Evolutionary conservation across 2,797 vertebrate species (phyloP), one percentile per base, ranked within the genome.

Genomic region (Pyrrhura leucotis): DNA sequence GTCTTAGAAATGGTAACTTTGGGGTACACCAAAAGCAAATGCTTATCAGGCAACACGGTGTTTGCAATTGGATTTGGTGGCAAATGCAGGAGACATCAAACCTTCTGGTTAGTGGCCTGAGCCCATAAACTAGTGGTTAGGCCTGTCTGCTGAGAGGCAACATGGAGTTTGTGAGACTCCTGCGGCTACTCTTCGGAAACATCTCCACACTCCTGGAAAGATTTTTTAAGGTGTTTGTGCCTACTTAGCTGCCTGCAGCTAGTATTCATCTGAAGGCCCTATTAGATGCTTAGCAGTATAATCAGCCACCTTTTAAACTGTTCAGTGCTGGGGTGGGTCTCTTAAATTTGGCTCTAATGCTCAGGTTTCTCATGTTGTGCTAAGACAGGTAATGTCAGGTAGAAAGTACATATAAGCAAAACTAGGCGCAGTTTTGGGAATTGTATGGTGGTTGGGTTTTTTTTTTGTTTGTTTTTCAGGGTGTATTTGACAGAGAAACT

Each of bases 401-500:
- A 56, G 68, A 58, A 94, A 66, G 11, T 14, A n/a, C 0, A 0
- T 21, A 3, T 8, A 26, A 88, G 23, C 47, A 59, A 61, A 85
- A 51, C 12, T 15, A 69, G 68, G 7, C 12, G n/a, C 2, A 26
- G 26, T 65, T 84, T 68, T 67, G 65, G 39, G 18, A 83, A 39
- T 9, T 66, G 0, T 16, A 4, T 16, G 16, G 10, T 20, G 16
- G 10, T 39, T 39, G 14, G 10, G 2, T 1, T 58, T 48, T 48
- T 21, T 47, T 47, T 47, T 47, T 47, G 22, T 47, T 48, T 53
- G 28, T 42, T 54, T 48, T 58, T 22, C 19, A 63, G 40, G 4
- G 3, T 83, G 3, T n/a, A 6, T 13, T 67, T 83, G 13, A 20
- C 33, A 51, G 37, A 31, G 12, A 61, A 76, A 42, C 7, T 37